Conservation (phyloP, 2,797 vertebrate species). For the Ambastaia sidthimunki region DNA sequence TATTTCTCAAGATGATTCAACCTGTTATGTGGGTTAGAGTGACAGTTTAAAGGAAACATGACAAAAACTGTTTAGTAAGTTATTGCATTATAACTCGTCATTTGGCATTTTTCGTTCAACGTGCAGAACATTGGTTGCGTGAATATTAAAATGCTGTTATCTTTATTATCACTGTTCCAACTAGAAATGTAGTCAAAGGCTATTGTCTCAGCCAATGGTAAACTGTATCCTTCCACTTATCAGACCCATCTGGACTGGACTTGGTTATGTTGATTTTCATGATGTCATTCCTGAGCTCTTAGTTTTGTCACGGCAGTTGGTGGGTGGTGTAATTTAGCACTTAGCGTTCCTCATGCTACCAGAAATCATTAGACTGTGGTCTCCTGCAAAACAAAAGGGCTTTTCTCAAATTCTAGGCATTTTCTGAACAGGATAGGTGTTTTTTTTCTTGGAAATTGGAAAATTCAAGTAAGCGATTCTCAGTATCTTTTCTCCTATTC, state of each 20-base stretch:
- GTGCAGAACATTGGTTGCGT: neutral
- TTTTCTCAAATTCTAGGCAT: too few species aligned
- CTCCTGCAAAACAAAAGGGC: too few species aligned
- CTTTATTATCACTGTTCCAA: constrained; percentile 15
- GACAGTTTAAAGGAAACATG: neutral
- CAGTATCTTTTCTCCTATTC: too few species aligned
- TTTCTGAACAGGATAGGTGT: too few species aligned
- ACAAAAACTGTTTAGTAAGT: neutral
- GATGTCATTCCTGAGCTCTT: constrained; percentile 4
- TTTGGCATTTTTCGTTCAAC: neutral
- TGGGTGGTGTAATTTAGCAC: neutral
- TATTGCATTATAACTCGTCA: neutral
- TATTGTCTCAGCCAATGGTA: neutral
- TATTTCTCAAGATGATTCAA: constrained; percentile 16
- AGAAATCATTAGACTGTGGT: too few species aligned
- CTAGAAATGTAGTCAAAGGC: neutral
- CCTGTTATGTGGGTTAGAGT: neutral
- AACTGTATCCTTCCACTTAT: neutral
- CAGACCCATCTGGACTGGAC: neutral
- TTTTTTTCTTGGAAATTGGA: too few species aligned
- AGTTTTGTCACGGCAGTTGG: constrained; percentile 2
- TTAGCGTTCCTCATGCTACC: neutral
- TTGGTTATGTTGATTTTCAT: neutral
- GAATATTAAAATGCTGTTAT: neutral
- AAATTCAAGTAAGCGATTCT: too few species aligned